Conservation (phyloP, 2,797 vertebrate species). For the Anguilla obscura region DNA sequence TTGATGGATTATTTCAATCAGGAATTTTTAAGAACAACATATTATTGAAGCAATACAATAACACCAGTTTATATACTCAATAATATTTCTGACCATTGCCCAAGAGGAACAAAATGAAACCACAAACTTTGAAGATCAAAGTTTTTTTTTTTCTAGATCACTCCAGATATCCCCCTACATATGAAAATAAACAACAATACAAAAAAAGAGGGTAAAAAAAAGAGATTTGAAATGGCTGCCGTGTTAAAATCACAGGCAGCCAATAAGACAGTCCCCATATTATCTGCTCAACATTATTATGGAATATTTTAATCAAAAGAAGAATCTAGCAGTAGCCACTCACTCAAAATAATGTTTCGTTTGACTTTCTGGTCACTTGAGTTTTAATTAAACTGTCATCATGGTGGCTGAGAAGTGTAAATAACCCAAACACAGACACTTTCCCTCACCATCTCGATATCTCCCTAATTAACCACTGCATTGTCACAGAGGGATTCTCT, state of each 20-base stretch:
- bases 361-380: constrained; percentile 9
- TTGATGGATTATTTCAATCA: background rate
- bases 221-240: background rate
- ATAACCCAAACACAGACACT: background rate
- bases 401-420: constrained; percentile 17
- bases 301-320: background rate
- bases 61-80: background rate
- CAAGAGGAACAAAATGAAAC: background rate
- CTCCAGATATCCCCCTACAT: background rate
- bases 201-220: background rate
- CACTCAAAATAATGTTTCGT: background rate
- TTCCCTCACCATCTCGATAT: background rate
- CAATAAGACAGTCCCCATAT: background rate
- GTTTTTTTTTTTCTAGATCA: background rate
- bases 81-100: background rate
- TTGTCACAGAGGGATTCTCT: constrained; percentile 7
- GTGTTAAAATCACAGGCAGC: background rate
- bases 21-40: background rate
- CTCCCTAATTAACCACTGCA: constrained; percentile 18
- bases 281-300: background rate
- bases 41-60: background rate
- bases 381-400: constrained; percentile 25
- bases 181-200: background rate
- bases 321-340: background rate
- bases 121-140: background rate